These are phyloP conservation scores for Pampus argenteus DNA, from an alignment of 2,797 vertebrate genomes.

Conservation along the genomic window DNA sequence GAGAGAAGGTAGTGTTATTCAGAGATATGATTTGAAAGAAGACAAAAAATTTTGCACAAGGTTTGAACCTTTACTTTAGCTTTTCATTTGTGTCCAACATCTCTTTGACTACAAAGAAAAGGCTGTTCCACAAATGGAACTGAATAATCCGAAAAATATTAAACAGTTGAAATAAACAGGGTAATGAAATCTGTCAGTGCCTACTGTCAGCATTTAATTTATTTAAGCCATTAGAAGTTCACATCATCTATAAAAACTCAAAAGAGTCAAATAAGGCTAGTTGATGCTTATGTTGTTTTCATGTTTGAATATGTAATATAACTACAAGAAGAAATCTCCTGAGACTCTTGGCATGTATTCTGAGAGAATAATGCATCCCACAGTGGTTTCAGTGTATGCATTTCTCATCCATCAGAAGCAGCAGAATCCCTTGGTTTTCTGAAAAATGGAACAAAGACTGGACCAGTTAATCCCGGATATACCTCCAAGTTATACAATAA, in stretches of 20 bases:
- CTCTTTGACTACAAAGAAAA: conserved; percentile 2
- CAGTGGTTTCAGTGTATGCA: conserved; percentile 10
- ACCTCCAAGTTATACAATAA: conserved; percentile 35
- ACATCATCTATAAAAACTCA: neutral
- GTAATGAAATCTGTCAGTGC: neutral
- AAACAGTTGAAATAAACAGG: neutral
- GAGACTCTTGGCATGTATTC: conserved; percentile 7
- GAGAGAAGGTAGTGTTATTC: neutral
- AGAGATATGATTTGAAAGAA: conserved; percentile 32
- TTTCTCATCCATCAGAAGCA: conserved; percentile 23
- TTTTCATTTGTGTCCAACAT: conserved; percentile 9
- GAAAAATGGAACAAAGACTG: conserved; percentile 24
- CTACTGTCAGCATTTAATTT: neutral
- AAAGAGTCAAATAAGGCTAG: neutral
- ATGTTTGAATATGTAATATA: neutral
- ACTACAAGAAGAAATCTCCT: conserved; percentile 11
- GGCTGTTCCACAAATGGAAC: conserved; percentile 2
- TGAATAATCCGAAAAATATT: neutral
- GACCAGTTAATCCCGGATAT: conserved; percentile 5
- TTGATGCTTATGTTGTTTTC: neutral
- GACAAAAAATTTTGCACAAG: too few relatives aligned
- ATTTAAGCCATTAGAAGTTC: neutral
- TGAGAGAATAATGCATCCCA: conserved; percentile 35
- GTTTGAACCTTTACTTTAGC: conserved; percentile 25
- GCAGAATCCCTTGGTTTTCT: conserved; percentile 18